Conservation (phyloP, 2,888 invertebrate genomes). For the Keiferia lycopersicella region DNA sequence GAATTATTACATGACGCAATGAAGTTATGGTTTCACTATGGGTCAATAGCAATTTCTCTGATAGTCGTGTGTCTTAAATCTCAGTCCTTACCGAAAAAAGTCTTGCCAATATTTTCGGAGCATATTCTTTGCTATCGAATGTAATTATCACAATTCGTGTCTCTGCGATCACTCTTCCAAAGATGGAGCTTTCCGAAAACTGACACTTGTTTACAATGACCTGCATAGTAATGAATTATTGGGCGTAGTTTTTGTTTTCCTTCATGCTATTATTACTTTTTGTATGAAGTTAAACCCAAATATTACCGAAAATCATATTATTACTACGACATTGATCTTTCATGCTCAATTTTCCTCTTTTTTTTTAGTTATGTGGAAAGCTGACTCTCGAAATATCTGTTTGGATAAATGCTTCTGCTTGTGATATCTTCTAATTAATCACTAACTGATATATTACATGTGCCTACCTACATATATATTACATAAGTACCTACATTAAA, state of each 20-base stretch:
- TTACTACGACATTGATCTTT: neutral
- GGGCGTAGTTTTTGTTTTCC: constrained; percentile 10
- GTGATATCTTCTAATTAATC: too few species aligned
- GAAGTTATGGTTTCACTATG: too few species aligned
- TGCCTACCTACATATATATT: too few species aligned
- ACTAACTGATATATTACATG: too few species aligned
- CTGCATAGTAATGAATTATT: constrained; percentile 9
- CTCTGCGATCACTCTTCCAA: neutral
- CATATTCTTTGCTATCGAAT: neutral
- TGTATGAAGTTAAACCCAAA: neutral
- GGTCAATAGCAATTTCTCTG: too few species aligned
- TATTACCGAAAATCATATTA: neutral
- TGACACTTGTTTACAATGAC: constrained; percentile 22
- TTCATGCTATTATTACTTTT: neutral
- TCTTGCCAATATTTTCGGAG: too few species aligned
- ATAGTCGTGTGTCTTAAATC: too few species aligned
- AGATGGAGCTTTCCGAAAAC: constrained; percentile 12
- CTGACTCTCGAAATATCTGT: neutral
- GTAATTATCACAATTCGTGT: neutral
- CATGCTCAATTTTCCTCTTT: neutral
- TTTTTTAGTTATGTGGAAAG: neutral
- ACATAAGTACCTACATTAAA: too few species aligned
- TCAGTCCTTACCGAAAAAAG: too few species aligned
- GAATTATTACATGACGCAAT: neutral
- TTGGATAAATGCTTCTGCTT: too few species aligned